Percentiles rank a stretch among this genome's conserved stretches.
phyloP scores from a whole-genome alignment of 2,888 invertebrate genomes.

The Phania funesta region DNA sequence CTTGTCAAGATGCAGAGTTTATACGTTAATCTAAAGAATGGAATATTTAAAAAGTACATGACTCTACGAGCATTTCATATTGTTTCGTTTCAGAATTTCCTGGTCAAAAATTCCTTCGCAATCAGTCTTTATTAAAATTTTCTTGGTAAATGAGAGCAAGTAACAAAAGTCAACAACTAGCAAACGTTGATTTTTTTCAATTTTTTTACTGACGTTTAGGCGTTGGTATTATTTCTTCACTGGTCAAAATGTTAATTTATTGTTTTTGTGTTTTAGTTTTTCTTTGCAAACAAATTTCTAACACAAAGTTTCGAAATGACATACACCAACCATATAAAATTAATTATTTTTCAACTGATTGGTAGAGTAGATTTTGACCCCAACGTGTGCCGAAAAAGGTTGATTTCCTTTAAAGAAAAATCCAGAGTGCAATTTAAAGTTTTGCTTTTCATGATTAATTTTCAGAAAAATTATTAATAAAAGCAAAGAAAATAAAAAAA shows the following conservation, averaged over 20 bases:
- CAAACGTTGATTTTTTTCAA: not conserved
- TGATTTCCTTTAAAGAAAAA: conserved; percentile 27
- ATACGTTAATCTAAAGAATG: too few species aligned
- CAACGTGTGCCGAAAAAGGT: conserved; percentile 3
- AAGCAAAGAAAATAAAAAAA: too few species aligned
- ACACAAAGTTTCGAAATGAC: conserved; percentile 18
- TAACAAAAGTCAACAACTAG: conserved; percentile 28
- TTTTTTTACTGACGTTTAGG: conserved; percentile 29
- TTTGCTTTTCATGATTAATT: not conserved
- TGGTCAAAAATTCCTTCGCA: not conserved
- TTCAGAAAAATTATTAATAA: too few species aligned
- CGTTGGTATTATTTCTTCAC: conserved; percentile 45
- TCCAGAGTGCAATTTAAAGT: not conserved
- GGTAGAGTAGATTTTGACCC: conserved; percentile 10
- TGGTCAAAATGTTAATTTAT: not conserved
- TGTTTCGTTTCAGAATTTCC: not conserved
- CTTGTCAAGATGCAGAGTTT: too few species aligned
- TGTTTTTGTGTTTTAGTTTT: not conserved
- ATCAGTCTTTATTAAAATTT: not conserved
- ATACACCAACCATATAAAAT: conserved; percentile 14
- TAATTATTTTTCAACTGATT: conserved; percentile 17
- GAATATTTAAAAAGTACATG: too few species aligned
- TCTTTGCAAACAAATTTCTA: conserved; percentile 4
- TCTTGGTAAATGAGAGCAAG: conserved; percentile 31
- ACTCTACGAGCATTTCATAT: not conserved